These are phyloP conservation scores for Arnoldichthys spilopterus DNA, from an alignment of 2,797 vertebrate species.

Conservation along the genomic window DNA sequence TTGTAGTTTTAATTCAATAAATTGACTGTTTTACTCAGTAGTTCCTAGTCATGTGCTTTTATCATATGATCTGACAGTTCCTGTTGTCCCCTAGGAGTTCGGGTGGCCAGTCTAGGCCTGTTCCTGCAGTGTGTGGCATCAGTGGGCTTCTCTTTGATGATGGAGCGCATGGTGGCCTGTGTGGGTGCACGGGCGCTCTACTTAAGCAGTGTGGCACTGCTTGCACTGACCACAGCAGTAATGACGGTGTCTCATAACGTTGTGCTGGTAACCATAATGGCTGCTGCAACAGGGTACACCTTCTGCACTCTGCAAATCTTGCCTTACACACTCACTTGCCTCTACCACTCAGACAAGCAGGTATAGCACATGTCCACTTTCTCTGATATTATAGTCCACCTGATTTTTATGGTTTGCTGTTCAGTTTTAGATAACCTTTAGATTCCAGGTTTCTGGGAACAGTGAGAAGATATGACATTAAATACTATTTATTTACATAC, in stretches of 20 bases:
- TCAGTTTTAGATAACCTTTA: too few species aligned
- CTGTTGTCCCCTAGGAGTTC: slow-evolving; percentile 76
- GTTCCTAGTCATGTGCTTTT: background rate
- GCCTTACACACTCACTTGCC: slow-evolving; percentile 84
- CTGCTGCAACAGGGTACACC: slow-evolving; percentile 82
- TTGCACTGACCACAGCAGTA: slow-evolving; percentile 76
- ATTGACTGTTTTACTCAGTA: background rate
- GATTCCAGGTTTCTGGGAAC: too few species aligned
- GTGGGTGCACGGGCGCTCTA: slow-evolving; percentile 80
- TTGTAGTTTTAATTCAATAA: background rate
- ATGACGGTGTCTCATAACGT: slow-evolving; percentile 81
- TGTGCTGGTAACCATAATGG: slow-evolving; percentile 77
- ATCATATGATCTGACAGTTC: background rate
- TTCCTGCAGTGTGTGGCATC: slow-evolving; percentile 87
- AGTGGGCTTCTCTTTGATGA: slow-evolving; percentile 81
- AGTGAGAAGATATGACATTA: too few species aligned
- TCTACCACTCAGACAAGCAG: slow-evolving; percentile 86
- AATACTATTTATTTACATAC: too few species aligned
- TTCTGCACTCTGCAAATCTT: slow-evolving; percentile 86
- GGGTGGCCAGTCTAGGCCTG: slow-evolving; percentile 88
- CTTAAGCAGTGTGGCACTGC: slow-evolving; percentile 79
- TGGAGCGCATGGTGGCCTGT: slow-evolving; percentile 81
- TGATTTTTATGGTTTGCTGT: background rate
- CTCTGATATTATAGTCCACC: too few species aligned
- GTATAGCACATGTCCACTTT: slow-evolving; percentile 57